phyloP scores from a whole-genome alignment of 2,888 invertebrate species.

The Vanessa cardui region DNA sequence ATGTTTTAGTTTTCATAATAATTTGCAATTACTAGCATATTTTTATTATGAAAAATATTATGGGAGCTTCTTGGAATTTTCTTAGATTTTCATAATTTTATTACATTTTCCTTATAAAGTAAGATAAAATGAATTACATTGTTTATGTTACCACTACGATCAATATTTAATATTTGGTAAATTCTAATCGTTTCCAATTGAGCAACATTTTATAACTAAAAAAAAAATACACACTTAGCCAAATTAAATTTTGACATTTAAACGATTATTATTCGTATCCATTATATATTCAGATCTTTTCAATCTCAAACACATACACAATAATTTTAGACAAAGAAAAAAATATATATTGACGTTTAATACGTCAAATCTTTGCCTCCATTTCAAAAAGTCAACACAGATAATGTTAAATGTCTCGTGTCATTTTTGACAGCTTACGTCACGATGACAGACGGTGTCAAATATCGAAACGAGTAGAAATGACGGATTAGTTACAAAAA shows the following conservation, averaged over 20 bases:
- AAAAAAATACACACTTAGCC: background rate
- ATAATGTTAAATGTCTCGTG: background rate
- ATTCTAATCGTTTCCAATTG: constrained; percentile 8
- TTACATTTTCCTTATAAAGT: background rate
- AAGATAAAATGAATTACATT: background rate
- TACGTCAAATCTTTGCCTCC: background rate
- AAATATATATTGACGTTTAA: background rate
- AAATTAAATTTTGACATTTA: background rate
- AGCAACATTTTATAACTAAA: background rate
- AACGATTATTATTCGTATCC: background rate
- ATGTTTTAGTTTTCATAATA: no score
- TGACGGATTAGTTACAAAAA: background rate
- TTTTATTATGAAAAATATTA: no score
- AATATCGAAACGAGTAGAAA: no score
- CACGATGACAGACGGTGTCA: background rate
- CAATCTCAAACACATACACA: background rate
- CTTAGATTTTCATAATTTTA: background rate
- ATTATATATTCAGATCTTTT: background rate
- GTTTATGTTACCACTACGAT: background rate
- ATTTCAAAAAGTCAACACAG: background rate
- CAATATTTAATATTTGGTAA: constrained; percentile 6
- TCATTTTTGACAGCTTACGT: background rate
- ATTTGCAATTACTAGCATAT: no score
- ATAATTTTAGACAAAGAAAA: background rate
- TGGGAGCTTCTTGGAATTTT: no score